Evolutionary conservation across 2,888 invertebrate genomes (phyloP).

Genomic region (Eretmocerus hayati): DNA sequence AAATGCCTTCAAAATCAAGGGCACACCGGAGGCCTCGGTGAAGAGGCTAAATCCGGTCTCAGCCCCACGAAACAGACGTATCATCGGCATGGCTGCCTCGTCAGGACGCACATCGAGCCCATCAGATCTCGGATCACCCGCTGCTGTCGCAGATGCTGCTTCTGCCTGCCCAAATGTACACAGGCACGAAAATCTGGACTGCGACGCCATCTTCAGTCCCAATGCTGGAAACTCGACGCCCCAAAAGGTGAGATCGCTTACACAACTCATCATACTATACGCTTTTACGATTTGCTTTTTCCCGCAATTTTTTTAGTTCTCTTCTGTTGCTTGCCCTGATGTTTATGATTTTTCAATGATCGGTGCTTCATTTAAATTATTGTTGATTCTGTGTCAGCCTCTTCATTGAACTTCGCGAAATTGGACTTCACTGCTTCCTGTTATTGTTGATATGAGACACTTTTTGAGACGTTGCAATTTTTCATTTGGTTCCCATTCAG

Average conservation of each 20-base stretch:
- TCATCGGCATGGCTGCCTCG: constrained; percentile 34
- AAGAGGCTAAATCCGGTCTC: constrained; percentile 26
- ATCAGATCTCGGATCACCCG: too few species aligned
- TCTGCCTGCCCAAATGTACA: constrained; percentile 18
- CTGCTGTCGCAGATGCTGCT: too few species aligned
- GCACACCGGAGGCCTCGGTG: constrained; percentile 35
- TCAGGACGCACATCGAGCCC: constrained; percentile 32
- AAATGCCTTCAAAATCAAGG: constrained; percentile 40
- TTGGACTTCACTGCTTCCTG: too few species aligned
- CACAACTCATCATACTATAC: too few species aligned
- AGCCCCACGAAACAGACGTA: constrained; percentile 28
- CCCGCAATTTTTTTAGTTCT: constrained; percentile 11
- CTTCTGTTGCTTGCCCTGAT: background rate
- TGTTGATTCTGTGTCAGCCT: too few species aligned
- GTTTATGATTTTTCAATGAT: too few species aligned
- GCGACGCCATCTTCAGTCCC: constrained; percentile 29
- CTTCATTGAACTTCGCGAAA: too few species aligned
- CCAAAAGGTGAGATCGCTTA: constrained; percentile 32
- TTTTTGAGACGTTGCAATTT: too few species aligned
- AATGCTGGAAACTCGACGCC: constrained; percentile 30
- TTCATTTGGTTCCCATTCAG: too few species aligned
- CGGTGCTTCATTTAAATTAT: too few species aligned
- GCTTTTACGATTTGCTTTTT: constrained; percentile 5
- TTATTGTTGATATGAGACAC: too few species aligned
- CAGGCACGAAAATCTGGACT: constrained; percentile 36